Base-by-base conservation (phyloP, 2,113 vertebrate species). In the Cephalopholis sonnerati region DNA sequence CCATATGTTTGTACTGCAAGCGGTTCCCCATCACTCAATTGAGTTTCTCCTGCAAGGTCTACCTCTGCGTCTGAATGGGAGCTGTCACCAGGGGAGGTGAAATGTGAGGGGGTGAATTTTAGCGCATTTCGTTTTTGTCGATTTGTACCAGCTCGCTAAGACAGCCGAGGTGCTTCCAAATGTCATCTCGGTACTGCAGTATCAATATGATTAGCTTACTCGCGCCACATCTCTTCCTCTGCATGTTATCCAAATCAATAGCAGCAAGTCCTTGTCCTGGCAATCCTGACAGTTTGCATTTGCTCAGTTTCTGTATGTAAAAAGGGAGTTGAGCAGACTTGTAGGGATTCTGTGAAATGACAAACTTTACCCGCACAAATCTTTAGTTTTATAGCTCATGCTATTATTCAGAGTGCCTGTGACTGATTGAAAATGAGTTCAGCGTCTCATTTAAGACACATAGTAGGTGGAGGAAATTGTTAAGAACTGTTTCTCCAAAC, bases 1-100 rank as follows among this genome's bases (percentile, higher is more conserved):
- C 93, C 89, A 91, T 92, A 87, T 91, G 90, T 93, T 92, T 93
- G 87, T 81, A 82, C 84, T 86, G 88, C 79, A 13, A 83, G 86
- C 74, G 53, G 73, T 83, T 82, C 58, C 57, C 81, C 82, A 91
- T 93, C 89, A 90, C 68, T 90, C 89, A 90, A 22, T 82, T 70
- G 86, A 86, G 87, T 92, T 92, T 88, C 87, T 88, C 65, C 85
- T 51, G 70, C 58, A 1, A 74, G 71, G 3, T 81, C 61, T 62
- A 32, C 74, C 85, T 77, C 80, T 39, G 72, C 78, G 64, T 70
- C 59, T 81, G 89, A 89, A 91, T 74, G 77, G 58, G 72, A 81
- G 64, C 76, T 83, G 86, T 92, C 91, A 84, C 72, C 16, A 15
- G 55, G 20, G 74, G 71, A 79, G 83, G 85, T 79, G 80, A 89